These are phyloP conservation scores for Drosophila cyrtoloma DNA, from an alignment of 2,888 invertebrate genomes.

Conservation along the genomic window DNA sequence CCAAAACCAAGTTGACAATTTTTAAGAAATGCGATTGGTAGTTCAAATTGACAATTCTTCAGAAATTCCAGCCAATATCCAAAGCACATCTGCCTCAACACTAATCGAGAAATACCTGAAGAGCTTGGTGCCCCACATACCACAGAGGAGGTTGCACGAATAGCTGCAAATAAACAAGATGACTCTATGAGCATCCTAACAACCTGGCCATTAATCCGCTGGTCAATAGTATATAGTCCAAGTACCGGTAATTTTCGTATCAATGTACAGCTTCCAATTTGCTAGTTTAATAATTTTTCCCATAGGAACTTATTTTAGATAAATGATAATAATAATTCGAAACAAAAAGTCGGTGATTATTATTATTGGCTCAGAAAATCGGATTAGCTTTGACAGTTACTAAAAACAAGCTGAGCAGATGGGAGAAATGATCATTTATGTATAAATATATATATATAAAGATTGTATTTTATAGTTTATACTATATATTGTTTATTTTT, in stretches of 20 bases:
- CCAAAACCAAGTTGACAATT: slow-evolving; percentile 10
- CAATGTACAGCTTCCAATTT: too few species aligned
- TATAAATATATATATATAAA: neutral
- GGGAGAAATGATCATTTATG: neutral
- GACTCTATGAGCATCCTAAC: neutral
- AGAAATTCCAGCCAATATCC: neutral
- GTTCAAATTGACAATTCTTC: neutral
- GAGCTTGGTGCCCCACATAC: neutral
- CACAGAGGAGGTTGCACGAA: neutral
- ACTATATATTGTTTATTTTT: neutral
- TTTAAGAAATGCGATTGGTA: neutral
- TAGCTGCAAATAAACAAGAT: neutral
- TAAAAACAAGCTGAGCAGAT: neutral
- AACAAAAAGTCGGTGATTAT: too few species aligned
- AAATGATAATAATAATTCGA: neutral
- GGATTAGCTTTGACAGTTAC: neutral
- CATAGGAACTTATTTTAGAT: neutral
- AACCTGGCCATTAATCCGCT: neutral
- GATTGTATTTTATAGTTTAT: neutral
- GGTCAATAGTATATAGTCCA: neutral
- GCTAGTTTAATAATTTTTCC: neutral
- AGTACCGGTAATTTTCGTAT: neutral
- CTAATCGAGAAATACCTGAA: neutral
- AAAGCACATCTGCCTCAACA: neutral
- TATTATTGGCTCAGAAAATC: neutral